Conservation (phyloP, 2,888 invertebrate species). For the Gandaritis pyraliata region DNA sequence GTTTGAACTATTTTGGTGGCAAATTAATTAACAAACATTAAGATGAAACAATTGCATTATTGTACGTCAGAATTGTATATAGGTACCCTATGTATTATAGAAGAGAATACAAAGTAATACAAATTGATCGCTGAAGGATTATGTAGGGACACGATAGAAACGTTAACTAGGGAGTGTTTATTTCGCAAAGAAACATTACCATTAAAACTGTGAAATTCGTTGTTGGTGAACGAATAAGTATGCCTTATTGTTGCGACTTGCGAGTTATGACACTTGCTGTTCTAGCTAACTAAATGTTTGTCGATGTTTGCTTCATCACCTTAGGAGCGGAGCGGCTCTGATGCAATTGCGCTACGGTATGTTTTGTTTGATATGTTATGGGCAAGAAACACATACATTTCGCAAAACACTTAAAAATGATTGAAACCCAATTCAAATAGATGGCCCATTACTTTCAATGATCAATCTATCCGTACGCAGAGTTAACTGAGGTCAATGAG, state of each 20-base stretch:
- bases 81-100: too few relatives aligned
- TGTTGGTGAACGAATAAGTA: constrained; percentile 53
- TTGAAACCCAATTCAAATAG: constrained; percentile 21
- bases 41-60: too few relatives aligned
- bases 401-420: constrained; percentile 23
- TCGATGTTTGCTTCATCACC: constrained; percentile 50
- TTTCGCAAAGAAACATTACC: constrained; percentile 50
- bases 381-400: constrained; percentile 19
- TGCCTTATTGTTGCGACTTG: constrained; percentile 45
- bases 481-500: constrained; percentile 41
- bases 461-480: constrained; percentile 31
- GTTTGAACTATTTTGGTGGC: constrained; percentile 32
- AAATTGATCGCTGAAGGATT: too few relatives aligned
- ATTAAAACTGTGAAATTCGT: constrained; percentile 50
- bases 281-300: constrained; percentile 35
- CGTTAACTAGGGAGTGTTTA: constrained; percentile 14
- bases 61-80: too few relatives aligned
- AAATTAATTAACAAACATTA: constrained; percentile 10
- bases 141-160: not conserved
- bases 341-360: constrained; percentile 24
- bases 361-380: constrained; percentile 36
- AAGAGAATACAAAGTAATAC: too few relatives aligned
- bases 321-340: constrained; percentile 38
- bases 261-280: constrained; percentile 51
- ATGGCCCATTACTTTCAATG: constrained; percentile 14